Base-by-base conservation (phyloP, 2,113 vertebrate species). In the Isurus oxyrinchus region DNA sequence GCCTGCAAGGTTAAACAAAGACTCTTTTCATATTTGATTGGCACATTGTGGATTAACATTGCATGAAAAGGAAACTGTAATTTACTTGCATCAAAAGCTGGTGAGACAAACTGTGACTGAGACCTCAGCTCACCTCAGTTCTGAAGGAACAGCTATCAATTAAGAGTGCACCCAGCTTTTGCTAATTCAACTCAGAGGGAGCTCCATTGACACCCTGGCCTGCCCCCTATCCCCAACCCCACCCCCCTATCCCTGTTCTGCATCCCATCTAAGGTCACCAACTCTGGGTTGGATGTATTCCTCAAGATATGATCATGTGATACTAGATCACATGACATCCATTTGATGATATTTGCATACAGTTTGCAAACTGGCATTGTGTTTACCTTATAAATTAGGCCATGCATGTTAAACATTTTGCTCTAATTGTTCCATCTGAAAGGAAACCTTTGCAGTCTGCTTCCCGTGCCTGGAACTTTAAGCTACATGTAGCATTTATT, bases 1-100 rank as follows among this genome's bases (percentile, higher is more conserved):
- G 99, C 99, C 99, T 99, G 97, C 86, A 94, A 96, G 72, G 76
- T 63, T 11, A 31, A 96, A 96, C 40, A 96, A 23, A 96, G 3
- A 76, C 0, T 95, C 11, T 72, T 49, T 53, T 55, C 55, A 16
- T 94, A 57, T 94, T 35, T n/a, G 31, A 57, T 90, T 55, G 25
- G 10, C 55, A 59, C 5, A 59, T 35, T 91, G 55, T 91, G 61
- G 23, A 44, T 67, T 40, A 95, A 23, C 16, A n/a, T n/a, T 94
- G 3, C 25, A 93, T 14, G 35, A 21, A 63, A 66, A 63, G 35
- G 35, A 94, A 94, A 19, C 21, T 31, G 55, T 59, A 35, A 91
- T 55, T 35, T n/a, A 35, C 16, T 27, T 53, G 21, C 23, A 53
- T 57, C 25, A 57, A 57, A 57, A 61, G 5, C 19, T 19, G 19